A percentile compares a stretch with the other conserved stretches of the same genome.
Conservation (phyloP, 2,113 vertebrate species). For the Balaeniceps rex region DNA sequence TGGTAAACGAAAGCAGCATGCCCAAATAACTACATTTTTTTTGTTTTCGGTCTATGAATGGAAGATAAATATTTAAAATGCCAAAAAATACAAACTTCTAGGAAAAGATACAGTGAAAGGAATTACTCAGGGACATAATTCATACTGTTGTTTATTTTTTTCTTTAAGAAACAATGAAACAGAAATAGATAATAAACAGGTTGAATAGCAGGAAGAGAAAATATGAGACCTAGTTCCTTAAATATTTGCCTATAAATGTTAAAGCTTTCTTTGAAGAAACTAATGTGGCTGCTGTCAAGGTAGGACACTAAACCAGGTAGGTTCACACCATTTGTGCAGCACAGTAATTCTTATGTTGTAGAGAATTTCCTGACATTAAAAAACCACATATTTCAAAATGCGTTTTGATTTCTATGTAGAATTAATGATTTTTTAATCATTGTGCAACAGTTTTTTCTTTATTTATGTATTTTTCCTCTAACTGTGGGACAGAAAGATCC, state of each 20-base stretch:
- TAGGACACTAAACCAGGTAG: neutral
- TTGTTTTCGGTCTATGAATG: neutral
- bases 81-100: neutral
- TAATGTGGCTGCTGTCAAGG: neutral
- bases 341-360: neutral
- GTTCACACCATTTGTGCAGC: neutral
- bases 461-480: too few relatives aligned
- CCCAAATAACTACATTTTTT: neutral
- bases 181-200: neutral
- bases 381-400: neutral
- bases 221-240: neutral
- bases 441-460: too few relatives aligned
- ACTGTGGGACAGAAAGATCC: too few relatives aligned
- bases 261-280: neutral
- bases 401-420: neutral
- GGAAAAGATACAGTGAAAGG: neutral
- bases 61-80: neutral
- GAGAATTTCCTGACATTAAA: neutral
- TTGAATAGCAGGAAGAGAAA: neutral
- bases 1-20: constrained; percentile 6
- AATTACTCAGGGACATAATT: neutral
- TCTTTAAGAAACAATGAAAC: neutral
- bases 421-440: neutral
- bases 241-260: neutral
- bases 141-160: neutral